Evolutionary conservation across 2,113 vertebrate species (phyloP).

Genomic region (Phylloscopus trochilus): DNA sequence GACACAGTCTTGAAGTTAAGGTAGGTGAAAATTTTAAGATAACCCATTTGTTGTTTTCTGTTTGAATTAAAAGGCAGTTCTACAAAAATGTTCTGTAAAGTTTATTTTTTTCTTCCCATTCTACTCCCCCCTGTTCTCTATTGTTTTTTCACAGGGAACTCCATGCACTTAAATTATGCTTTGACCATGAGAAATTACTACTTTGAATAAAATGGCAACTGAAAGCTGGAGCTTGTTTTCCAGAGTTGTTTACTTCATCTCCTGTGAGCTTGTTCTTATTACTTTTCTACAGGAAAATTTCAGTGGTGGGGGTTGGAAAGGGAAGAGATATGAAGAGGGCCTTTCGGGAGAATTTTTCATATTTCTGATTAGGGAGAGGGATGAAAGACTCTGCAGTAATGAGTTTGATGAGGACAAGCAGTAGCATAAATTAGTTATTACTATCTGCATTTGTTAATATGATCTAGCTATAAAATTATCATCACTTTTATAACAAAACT

Average conservation of each 20-base stretch:
- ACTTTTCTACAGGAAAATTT: background rate
- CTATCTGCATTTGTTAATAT: background rate
- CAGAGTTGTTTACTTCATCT: background rate
- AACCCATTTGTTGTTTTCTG: background rate
- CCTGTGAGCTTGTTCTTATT: background rate
- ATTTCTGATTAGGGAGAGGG: background rate
- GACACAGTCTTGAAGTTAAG: background rate
- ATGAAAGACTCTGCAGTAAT: constrained; percentile 3
- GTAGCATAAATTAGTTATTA: background rate
- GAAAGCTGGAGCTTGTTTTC: background rate
- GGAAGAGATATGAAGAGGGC: background rate
- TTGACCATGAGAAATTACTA: background rate
- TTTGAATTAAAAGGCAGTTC: background rate
- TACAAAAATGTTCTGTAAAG: background rate
- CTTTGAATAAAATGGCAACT: background rate
- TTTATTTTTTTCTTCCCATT: background rate
- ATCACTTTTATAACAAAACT: background rate
- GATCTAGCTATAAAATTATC: background rate
- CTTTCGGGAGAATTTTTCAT: background rate
- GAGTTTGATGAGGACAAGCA: background rate
- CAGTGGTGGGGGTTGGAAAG: background rate
- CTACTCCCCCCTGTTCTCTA: background rate
- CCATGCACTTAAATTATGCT: background rate
- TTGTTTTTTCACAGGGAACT: background rate
- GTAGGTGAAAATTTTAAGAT: background rate